Conservation (phyloP, 37 sponge, comb jelly and placozoan species). For the Ianthella basta region DNA sequence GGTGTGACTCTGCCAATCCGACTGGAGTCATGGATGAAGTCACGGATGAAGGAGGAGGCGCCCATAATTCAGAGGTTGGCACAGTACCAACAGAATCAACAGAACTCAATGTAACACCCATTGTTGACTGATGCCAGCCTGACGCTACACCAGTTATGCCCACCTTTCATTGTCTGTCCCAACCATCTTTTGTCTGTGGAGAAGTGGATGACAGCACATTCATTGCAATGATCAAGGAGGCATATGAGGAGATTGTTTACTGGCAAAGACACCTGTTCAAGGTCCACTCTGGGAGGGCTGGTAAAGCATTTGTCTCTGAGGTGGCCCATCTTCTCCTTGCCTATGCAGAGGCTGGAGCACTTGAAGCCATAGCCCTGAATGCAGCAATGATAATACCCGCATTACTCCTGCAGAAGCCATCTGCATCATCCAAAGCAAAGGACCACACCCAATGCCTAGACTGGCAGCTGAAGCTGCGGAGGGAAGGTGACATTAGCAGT, state of each 20-base stretch:
- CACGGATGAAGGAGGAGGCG: no score
- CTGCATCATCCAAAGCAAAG: conserved; percentile 5
- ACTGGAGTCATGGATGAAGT: no score
- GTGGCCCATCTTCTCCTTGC: background rate
- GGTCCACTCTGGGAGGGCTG: background rate
- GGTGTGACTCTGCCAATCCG: no score
- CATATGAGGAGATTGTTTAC: background rate
- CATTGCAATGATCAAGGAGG: background rate
- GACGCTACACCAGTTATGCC: no score
- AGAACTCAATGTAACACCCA: no score
- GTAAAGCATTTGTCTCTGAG: background rate
- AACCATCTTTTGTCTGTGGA: background rate
- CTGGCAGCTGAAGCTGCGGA: background rate
- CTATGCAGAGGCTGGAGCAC: background rate
- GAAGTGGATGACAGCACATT: background rate
- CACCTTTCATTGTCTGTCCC: no score
- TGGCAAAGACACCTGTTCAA: background rate
- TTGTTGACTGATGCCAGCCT: no score
- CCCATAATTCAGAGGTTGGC: no score
- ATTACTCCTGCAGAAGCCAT: conserved; percentile 7
- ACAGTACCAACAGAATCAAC: no score
- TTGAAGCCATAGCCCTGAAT: conserved; percentile 3
- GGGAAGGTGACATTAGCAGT: background rate
- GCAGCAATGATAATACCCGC: background rate
- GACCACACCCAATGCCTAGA: conserved; percentile 4